phyloP scores from a whole-genome alignment of 2,888 invertebrate species.

The Drosophila longiperda region DNA sequence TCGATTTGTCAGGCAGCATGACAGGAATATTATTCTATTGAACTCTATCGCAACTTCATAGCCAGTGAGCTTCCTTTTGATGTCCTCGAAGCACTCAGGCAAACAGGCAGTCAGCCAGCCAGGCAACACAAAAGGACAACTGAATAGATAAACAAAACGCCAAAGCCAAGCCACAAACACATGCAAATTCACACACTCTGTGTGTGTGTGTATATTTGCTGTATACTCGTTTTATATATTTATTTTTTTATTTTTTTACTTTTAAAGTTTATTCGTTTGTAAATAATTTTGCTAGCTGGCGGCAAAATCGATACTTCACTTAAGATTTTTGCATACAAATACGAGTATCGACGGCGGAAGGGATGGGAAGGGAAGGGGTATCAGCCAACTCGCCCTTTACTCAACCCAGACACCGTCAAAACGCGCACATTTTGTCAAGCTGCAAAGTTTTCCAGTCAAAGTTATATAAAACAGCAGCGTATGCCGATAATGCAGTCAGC shows the following conservation, averaged over 20 bases:
- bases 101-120: conserved; percentile 7
- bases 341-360: conserved; percentile 15
- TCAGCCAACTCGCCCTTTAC: background rate
- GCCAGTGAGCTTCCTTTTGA: conserved; percentile 57
- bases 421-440: conserved; percentile 68
- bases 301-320: conserved; percentile 78
- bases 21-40: conserved; percentile 27
- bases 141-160: conserved; percentile 57
- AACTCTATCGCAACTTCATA: conserved; percentile 51
- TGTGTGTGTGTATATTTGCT: conserved; percentile 3
- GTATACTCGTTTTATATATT: background rate
- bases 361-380: background rate
- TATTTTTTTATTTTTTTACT: conserved; percentile 42
- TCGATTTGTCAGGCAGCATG: conserved; percentile 18
- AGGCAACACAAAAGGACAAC: conserved; percentile 50
- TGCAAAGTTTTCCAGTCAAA: conserved; percentile 64
- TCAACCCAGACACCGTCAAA: background rate
- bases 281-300: conserved; percentile 70
- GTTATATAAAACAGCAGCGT: conserved; percentile 66
- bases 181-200: conserved; percentile 42
- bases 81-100: conserved; percentile 29
- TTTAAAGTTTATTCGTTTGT: conserved; percentile 76
- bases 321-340: conserved; percentile 77
- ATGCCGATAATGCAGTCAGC: conserved; percentile 74
- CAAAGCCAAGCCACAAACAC: conserved; percentile 57